Evolutionary conservation across 2,113 vertebrate species (phyloP), one percentile per base, ranked within the genome.

Genomic region (Pelusios castaneus): DNA sequence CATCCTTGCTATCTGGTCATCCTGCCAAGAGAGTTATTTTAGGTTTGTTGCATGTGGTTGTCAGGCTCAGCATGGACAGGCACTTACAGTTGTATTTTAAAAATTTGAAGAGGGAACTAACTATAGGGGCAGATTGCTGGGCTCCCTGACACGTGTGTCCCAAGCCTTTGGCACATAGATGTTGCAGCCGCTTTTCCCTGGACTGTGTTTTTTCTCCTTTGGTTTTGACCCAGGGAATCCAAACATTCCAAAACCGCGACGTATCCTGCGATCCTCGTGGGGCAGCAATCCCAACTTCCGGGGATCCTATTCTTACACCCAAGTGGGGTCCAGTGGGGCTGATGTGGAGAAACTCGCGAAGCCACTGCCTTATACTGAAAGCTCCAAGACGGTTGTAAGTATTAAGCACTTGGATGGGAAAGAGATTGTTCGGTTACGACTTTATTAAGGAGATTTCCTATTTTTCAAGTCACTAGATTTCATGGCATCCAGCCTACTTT

Each of bases 231-330:
- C 94, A 99, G 99, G 99, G 96, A 99, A 99, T 93, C 98, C 99
- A 73, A 98, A 99, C 98, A 99, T 99, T 99, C 99, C 99, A 16
- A 99, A 99, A 97, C 99, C 99, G 91, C 98, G 98, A 54, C 98
- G 99, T 77, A 98, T 99, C 97, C 97, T 99, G 98, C 99, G 99
- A 79, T 99, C 99, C 8, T 99, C 98, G 4, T 99, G 99, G 99
- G 99, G 99, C 96, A 99, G 99, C 94, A 99, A 99, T 96, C 99
- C 99, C 4, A 97, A 99, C 94, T 99, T 99, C 98, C 98, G 98
- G 45, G 99, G 99, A 31, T 99, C 99, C 87, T 99, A 99, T 97
- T 99, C 99, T 25, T 99, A 99, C 96, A 99, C 99, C 70, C 99
- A 99, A 85, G 99, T 99, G 67, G 99, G 99, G 84, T 99, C 99